Base-by-base conservation (phyloP, 2,797 vertebrate species). In the Thaleichthys pacificus region DNA sequence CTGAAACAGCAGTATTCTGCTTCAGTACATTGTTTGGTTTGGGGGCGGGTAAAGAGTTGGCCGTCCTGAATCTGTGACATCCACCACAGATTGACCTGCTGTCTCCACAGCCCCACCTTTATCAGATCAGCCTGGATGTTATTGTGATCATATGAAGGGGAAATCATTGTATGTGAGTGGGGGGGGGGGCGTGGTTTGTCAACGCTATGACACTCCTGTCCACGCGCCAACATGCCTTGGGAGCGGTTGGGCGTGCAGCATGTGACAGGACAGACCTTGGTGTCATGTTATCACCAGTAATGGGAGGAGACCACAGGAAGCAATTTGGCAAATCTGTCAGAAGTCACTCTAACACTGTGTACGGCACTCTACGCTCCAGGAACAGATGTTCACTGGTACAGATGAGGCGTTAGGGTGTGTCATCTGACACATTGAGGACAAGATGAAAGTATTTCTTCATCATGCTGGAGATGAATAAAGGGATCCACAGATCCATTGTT, bases 341-440 rank as follows among this genome's bases (percentile, higher is more conserved):
- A 32, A 22, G 0, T 38, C 26, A 12, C 28, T 68, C n/a, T 68
- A 30, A 81, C 49, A 12, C 24, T 9, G 7, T n/a, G 24, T 8
- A 47, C 9, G 35, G 61, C 22, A 62, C 30, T 7, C 6, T 17
- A 15, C 32, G 60, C 21, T 28, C 15, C 7, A 22, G 63, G 24
- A 14, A 63, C 12, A 28, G 17, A 24, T 11, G 4, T 22, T 14
- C 38, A 3, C 61, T 69, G 73, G 77, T 78, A 72, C 63, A 74
- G 80, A 86, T 72, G 77, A 84, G 77, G 76, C 81, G 85, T 80
- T 74, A 77, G 77, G 87, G 88, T 83, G 89, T 82, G 72, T 28
- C 71, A 68, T 82, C 82, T 93, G 89, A 91, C 91, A 92, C 72
- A 90, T 89, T 88, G 85, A 86, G 89, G 87, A 82, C 87, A 84